These are phyloP conservation scores for Caprella mutica DNA, from an alignment of 2,888 invertebrate species.

Conservation along the genomic window DNA sequence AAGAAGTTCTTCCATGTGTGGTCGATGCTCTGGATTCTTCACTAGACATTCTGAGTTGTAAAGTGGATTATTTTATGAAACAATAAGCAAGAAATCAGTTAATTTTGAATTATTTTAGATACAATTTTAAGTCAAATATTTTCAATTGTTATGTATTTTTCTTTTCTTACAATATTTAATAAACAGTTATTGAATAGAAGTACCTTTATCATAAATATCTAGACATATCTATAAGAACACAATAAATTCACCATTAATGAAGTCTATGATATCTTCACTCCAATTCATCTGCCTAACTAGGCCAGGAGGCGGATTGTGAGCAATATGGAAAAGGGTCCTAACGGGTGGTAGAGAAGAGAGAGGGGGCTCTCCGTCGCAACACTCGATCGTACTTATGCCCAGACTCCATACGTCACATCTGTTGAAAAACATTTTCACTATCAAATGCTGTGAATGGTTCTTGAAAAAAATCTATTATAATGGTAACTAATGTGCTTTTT, in stretches of 20 bases:
- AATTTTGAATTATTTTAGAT: no score
- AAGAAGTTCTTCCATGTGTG: constrained; percentile 64
- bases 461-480: no score
- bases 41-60: constrained; percentile 57
- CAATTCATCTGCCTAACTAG: constrained; percentile 65
- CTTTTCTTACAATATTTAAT: background rate
- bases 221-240: constrained; percentile 40
- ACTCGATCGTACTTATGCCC: constrained; percentile 78
- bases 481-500: no score
- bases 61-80: constrained; percentile 2
- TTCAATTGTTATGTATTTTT: no score
- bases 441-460: no score
- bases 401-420: constrained; percentile 84
- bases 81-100: background rate
- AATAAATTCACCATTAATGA: constrained; percentile 76
- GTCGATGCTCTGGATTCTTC: constrained; percentile 74
- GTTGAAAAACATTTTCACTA: no score
- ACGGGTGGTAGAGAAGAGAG: constrained; percentile 81
- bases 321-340: constrained; percentile 77
- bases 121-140: no score
- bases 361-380: constrained; percentile 76
- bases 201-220: background rate
- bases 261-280: constrained; percentile 73
- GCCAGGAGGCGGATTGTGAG: constrained; percentile 80
- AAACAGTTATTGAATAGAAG: no score